These are phyloP conservation scores for Lates calcarifer DNA, from an alignment of 2,113 vertebrate genomes.

Conservation along the genomic window DNA sequence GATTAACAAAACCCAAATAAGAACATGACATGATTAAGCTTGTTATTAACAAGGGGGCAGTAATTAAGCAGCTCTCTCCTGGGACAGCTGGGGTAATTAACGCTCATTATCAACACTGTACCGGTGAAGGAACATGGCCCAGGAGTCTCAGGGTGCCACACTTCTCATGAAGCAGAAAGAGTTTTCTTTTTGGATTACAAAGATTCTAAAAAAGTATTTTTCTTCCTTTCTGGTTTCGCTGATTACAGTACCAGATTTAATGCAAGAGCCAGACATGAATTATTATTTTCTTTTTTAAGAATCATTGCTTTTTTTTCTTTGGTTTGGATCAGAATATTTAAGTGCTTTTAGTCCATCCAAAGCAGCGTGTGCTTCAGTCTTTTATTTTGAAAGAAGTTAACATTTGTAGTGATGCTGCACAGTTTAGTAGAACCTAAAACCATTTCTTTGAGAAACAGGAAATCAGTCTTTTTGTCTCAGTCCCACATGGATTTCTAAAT, in stretches of 20 bases:
- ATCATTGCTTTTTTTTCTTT: background rate
- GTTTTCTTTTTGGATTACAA: background rate
- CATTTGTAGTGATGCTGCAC: background rate
- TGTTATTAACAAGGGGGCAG: slow-evolving; percentile 55
- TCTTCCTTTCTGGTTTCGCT: background rate
- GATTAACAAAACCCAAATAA: slow-evolving; percentile 38
- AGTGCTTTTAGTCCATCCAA: too few relatives aligned
- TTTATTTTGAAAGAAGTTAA: too few relatives aligned
- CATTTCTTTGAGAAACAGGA: background rate
- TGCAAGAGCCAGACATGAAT: background rate
- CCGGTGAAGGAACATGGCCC: background rate
- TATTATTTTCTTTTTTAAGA: background rate
- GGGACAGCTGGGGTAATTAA: slow-evolving; percentile 56
- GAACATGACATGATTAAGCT: slow-evolving; percentile 22
- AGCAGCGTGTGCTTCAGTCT: too few relatives aligned
- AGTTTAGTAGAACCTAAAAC: background rate
- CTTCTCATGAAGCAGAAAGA: background rate
- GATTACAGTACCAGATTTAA: background rate
- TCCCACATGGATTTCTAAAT: background rate
- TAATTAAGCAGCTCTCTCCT: slow-evolving; percentile 57
- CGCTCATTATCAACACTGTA: slow-evolving; percentile 45
- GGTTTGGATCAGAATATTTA: background rate
- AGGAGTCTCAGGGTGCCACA: background rate
- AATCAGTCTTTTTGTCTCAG: background rate
- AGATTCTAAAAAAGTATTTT: background rate